Evolutionary conservation across 2,113 vertebrate genomes (phyloP).

Genomic region (Sander lucioperca): DNA sequence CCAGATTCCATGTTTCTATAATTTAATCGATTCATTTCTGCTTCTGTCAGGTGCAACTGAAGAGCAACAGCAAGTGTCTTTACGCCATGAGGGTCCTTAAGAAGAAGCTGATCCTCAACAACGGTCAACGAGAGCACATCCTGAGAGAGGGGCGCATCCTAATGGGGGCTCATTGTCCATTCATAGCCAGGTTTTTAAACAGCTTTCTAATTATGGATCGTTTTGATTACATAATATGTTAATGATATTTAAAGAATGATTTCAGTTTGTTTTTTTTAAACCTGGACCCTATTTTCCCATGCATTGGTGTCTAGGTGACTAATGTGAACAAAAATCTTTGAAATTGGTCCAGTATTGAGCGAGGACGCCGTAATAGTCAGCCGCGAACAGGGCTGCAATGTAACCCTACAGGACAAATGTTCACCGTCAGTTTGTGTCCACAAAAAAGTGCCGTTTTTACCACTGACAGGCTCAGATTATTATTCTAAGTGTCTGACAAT

Average conservation of each 20-base stretch:
- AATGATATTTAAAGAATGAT: not conserved
- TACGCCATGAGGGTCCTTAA: conserved; percentile 81
- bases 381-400: no score
- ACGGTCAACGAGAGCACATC: conserved; percentile 71
- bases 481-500: no score
- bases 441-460: no score
- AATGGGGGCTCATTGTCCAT: conserved; percentile 73
- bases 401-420: no score
- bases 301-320: no score
- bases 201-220: not conserved
- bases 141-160: conserved; percentile 76
- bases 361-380: no score
- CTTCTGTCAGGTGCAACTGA: conserved; percentile 78
- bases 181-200: conserved; percentile 75
- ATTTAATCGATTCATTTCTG: conserved; percentile 44
- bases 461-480: no score
- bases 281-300: no score
- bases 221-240: conserved; percentile 1
- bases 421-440: no score
- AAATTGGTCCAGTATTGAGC: no score
- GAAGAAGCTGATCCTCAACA: conserved; percentile 72
- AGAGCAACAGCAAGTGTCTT: conserved; percentile 56
- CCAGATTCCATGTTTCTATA: conserved; percentile 54
- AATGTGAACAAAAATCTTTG: no score
- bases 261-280: no score